Conservation (phyloP, 2,113 vertebrate species). For the Gorilla gorilla region DNA sequence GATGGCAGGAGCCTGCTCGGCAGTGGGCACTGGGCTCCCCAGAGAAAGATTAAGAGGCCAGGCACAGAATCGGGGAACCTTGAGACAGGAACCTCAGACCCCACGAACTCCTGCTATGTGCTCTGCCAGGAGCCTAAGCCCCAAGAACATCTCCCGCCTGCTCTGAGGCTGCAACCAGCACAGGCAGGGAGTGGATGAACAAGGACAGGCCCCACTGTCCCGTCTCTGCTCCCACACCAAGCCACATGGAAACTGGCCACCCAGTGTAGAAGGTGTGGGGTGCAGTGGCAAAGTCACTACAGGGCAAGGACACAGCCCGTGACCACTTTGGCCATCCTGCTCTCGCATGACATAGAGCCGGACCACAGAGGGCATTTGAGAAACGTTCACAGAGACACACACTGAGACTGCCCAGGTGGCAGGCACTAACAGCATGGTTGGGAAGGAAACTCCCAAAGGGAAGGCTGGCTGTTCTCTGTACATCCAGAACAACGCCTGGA, state of each 20-base stretch:
- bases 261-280: not conserved
- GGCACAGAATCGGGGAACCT: not conserved
- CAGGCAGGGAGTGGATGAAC: accelerated
- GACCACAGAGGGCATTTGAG: accelerated
- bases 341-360: too few species aligned
- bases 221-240: not conserved
- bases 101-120: not conserved
- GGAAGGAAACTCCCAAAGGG: too few species aligned
- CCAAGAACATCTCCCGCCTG: not conserved
- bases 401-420: too few species aligned
- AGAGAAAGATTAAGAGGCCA: not conserved
- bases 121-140: not conserved
- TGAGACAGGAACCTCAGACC: too few species aligned
- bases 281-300: accelerated
- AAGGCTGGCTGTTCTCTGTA: not conserved
- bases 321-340: too few species aligned
- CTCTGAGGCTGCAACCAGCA: too few species aligned
- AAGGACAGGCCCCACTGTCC: accelerated
- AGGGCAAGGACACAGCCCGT: not conserved
- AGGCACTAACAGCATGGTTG: not conserved
- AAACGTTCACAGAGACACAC: too few species aligned
- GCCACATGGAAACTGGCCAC: not conserved
- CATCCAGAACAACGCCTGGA: not conserved
- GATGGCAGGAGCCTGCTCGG: not conserved
- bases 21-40: not conserved